phyloP scores from a whole-genome alignment of 2,797 vertebrate species.

The Hafferia zeledoni region DNA sequence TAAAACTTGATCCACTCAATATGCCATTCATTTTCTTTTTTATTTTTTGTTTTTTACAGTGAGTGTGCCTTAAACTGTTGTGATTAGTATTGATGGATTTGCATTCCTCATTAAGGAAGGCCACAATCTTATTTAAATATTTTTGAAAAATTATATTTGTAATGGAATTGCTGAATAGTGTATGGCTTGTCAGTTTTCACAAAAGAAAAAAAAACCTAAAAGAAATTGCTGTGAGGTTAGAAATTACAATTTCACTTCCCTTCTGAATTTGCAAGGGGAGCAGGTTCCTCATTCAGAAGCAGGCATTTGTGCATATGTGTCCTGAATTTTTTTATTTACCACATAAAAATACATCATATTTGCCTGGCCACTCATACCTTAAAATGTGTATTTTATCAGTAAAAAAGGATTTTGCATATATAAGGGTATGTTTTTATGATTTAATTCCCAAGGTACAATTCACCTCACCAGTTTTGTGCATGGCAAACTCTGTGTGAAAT shows the following conservation, averaged over 20 bases:
- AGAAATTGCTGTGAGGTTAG: conserved; percentile 24
- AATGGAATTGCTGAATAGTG: background rate
- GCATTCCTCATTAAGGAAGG: conserved; percentile 38
- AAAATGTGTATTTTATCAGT: background rate
- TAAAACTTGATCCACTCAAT: conserved; percentile 59
- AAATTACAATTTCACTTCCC: conserved; percentile 4
- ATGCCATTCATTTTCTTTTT: conserved; percentile 48
- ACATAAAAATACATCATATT: background rate
- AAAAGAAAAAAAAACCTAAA: background rate
- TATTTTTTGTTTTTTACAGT: conserved; percentile 18
- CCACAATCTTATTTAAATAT: conserved; percentile 18
- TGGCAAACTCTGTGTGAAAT: background rate
- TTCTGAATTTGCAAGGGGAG: background rate
- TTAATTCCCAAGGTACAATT: background rate
- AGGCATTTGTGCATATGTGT: background rate
- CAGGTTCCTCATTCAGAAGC: background rate
- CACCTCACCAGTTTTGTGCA: background rate
- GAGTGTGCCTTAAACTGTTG: conserved; percentile 27
- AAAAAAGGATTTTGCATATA: background rate
- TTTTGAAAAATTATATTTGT: conserved; percentile 22
- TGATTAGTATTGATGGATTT: conserved; percentile 9
- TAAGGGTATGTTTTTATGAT: background rate
- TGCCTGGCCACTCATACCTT: background rate
- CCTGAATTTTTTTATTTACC: background rate
- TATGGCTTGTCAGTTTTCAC: background rate